phyloP scores from a whole-genome alignment of 1,140 invertebrate genomes.

The Chrysomallon squamiferum region DNA sequence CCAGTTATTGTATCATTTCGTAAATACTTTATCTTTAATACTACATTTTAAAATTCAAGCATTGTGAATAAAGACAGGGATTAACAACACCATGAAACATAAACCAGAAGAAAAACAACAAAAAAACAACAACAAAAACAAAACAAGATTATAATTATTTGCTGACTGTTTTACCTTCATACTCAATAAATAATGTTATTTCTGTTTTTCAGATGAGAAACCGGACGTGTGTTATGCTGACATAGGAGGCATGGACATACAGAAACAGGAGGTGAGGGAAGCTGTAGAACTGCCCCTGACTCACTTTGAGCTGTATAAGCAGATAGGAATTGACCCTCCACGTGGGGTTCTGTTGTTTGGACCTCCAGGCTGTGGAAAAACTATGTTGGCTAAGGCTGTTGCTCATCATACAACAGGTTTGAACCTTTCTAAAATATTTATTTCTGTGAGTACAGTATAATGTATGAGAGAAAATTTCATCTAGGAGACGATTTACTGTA shows the following conservation, averaged over 20 bases:
- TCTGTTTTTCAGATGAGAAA: slow-evolving; percentile 84
- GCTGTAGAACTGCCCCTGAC: slow-evolving; percentile 98
- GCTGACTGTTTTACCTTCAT: too few relatives aligned
- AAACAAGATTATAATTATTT: too few relatives aligned
- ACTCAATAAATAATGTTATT: too few relatives aligned
- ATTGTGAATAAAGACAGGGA: too few relatives aligned
- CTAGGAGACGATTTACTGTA: background rate
- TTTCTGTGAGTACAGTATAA: slow-evolving; percentile 70
- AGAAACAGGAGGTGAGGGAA: slow-evolving; percentile 99
- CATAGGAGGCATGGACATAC: slow-evolving; percentile 99
- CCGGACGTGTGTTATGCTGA: slow-evolving; percentile 97
- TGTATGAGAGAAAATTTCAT: background rate
- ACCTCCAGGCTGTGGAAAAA: slow-evolving; percentile 78
- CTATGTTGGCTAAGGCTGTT: slow-evolving; percentile 99
- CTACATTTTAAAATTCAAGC: too few relatives aligned
- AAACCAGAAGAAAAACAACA: too few relatives aligned
- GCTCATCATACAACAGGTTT: slow-evolving; percentile 92
- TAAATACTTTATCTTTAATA: too few relatives aligned
- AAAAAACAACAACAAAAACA: too few relatives aligned
- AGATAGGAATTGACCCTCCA: slow-evolving; percentile 90
- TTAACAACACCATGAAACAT: too few relatives aligned
- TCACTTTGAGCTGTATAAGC: slow-evolving; percentile 99
- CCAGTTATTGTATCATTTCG: too few relatives aligned
- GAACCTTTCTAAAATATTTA: slow-evolving; percentile 23
- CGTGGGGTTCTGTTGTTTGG: slow-evolving; percentile 98